Conservation (phyloP, 2,797 vertebrate genomes). For the Oophaga sylvatica region DNA sequence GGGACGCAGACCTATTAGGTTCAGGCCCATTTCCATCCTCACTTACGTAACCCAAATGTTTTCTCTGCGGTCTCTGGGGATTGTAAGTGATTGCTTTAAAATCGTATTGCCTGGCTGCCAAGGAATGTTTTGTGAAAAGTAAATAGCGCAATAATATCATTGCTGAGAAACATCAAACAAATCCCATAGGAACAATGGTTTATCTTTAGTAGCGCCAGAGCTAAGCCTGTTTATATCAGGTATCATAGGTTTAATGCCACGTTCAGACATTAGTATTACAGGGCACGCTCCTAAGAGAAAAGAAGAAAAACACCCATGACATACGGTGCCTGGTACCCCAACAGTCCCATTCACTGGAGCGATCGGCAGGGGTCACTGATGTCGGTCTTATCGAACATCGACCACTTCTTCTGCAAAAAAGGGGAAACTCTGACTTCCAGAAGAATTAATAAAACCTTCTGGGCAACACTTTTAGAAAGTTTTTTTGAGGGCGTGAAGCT, state of each 20-base stretch:
- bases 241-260: conserved; percentile 11
- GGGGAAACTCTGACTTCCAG: too few relatives aligned
- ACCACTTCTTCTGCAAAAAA: background rate
- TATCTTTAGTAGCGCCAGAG: conserved; percentile 57
- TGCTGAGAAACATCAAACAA: conserved; percentile 61
- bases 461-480: too few relatives aligned
- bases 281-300: background rate
- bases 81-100: conserved; percentile 59
- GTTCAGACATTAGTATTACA: background rate
- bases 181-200: conserved; percentile 57
- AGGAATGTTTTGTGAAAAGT: conserved; percentile 62
- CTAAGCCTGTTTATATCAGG: conserved; percentile 19
- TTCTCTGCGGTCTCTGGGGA: conserved; percentile 53
- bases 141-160: conserved; percentile 60
- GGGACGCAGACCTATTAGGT: conserved; percentile 42
- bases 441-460: too few relatives aligned
- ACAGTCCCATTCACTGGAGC: too few relatives aligned
- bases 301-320: background rate
- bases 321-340: too few relatives aligned
- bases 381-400: too few relatives aligned
- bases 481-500: too few relatives aligned
- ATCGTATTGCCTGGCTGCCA: conserved; percentile 59
- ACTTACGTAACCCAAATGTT: conserved; percentile 54
- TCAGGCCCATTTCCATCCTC: conserved; percentile 40
- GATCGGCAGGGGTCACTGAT: background rate